A percentile compares a stretch with the other conserved stretches of the same genome.
Evolutionary conservation across 2,113 vertebrate genomes (phyloP).

Genomic region (Taurulus bubalis): DNA sequence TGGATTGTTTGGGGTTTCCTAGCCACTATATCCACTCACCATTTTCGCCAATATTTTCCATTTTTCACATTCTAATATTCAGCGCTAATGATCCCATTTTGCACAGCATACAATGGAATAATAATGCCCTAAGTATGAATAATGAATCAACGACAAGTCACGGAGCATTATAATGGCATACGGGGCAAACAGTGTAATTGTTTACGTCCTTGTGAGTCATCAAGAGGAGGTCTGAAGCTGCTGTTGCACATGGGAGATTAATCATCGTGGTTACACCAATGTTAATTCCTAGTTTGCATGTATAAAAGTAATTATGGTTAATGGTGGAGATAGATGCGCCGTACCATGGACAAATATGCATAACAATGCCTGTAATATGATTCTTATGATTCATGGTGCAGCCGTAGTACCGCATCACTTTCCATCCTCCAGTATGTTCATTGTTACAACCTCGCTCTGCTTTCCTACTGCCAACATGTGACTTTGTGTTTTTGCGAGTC

Average conservation of each 20-base stretch:
- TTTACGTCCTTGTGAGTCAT: constrained; percentile 75
- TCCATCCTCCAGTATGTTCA: neutral
- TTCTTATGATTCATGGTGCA: constrained; percentile 56
- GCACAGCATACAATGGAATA: constrained; percentile 73
- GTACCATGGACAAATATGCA: constrained; percentile 61
- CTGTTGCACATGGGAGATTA: constrained; percentile 58
- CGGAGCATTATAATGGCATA: constrained; percentile 53
- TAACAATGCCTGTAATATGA: constrained; percentile 54
- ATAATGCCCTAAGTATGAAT: constrained; percentile 78
- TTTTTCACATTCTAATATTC: constrained; percentile 81
- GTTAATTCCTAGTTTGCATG: constrained; percentile 68
- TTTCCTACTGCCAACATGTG: neutral
- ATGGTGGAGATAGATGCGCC: constrained; percentile 65
- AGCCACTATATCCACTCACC: constrained; percentile 50
- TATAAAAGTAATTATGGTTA: constrained; percentile 70
- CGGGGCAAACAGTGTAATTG: constrained; percentile 61
- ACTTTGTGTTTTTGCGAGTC: neutral
- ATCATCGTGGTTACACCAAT: constrained; percentile 65
- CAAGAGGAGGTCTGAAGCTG: constrained; percentile 53
- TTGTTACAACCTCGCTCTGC: constrained; percentile 8
- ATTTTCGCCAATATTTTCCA: constrained; percentile 70
- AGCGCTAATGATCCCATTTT: constrained; percentile 80
- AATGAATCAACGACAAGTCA: constrained; percentile 76
- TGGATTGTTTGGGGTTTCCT: constrained; percentile 76
- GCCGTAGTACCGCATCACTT: neutral